phyloP scores from a whole-genome alignment of 2,888 invertebrate genomes.

The Graphium colonna region DNA sequence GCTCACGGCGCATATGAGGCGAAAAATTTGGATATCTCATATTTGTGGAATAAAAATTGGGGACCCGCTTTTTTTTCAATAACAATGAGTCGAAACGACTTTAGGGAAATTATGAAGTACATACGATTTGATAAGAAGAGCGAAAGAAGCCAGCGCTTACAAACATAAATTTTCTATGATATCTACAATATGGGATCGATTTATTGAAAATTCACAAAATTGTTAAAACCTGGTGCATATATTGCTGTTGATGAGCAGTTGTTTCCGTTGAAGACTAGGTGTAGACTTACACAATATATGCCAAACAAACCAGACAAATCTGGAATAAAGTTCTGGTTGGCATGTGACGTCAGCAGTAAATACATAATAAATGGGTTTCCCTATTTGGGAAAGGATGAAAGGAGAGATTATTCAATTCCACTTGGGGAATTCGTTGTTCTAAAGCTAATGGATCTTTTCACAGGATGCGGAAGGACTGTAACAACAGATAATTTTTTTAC shows the following conservation, averaged over 20 bases:
- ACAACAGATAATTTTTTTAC: neutral
- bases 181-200: slow-evolving; percentile 8
- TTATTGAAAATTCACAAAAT: slow-evolving; percentile 7
- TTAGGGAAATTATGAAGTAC: slow-evolving; percentile 30
- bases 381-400: too few species aligned
- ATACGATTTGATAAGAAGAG: slow-evolving; percentile 30
- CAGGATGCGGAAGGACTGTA: neutral
- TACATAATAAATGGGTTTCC: slow-evolving; percentile 17
- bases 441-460: neutral
- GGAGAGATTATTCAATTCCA: slow-evolving; percentile 10
- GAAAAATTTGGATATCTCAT: too few species aligned
- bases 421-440: slow-evolving; percentile 14
- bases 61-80: slow-evolving; percentile 30
- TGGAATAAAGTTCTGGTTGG: slow-evolving; percentile 13
- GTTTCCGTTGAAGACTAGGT: slow-evolving; percentile 15
- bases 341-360: too few species aligned
- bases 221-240: too few species aligned
- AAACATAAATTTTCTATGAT: slow-evolving; percentile 31
- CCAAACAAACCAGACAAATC: too few species aligned
- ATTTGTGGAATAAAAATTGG: too few species aligned
- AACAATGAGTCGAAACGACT: slow-evolving; percentile 31
- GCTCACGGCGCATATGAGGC: slow-evolving; percentile 33
- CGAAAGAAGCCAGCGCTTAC: slow-evolving; percentile 26
- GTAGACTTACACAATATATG: too few species aligned
- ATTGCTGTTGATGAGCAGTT: slow-evolving; percentile 16